Conservation (phyloP, 2,113 vertebrate species). For the Patagioenas fasciata region DNA sequence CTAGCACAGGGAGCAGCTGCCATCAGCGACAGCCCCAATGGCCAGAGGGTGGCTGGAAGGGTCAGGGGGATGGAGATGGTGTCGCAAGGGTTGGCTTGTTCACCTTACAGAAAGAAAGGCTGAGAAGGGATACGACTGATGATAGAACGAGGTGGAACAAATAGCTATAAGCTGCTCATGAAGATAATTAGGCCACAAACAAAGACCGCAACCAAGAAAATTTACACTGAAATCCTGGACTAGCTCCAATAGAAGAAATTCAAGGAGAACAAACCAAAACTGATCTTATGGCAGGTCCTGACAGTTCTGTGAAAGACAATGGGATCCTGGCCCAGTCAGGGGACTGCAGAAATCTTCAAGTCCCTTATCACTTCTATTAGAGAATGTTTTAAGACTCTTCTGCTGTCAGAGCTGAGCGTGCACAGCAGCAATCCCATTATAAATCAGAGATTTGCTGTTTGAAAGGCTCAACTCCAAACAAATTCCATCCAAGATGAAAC, state of each 20-base stretch:
- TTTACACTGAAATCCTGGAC: background rate
- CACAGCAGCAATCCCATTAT: background rate
- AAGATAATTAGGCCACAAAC: background rate
- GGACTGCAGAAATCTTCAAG: background rate
- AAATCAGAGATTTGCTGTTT: background rate
- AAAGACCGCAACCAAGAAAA: background rate
- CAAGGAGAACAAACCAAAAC: background rate
- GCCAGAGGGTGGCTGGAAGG: background rate
- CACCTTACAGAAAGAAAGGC: background rate
- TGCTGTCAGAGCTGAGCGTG: background rate
- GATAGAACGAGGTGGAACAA: background rate
- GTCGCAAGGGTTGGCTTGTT: background rate
- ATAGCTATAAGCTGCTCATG: background rate
- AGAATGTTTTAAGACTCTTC: fast-evolving
- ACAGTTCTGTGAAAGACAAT: background rate
- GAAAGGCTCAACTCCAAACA: slow-evolving; percentile 7
- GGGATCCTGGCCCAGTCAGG: background rate
- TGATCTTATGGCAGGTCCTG: background rate
- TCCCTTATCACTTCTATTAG: background rate
- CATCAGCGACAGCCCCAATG: background rate
- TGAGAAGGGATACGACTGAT: background rate
- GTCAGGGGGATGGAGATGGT: background rate
- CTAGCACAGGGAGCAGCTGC: background rate
- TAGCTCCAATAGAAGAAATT: background rate
- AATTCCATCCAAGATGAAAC: slow-evolving; percentile 11